A percentile compares a stretch with the other conserved stretches of the same genome.
phyloP scores from a whole-genome alignment of 2,888 invertebrate genomes.

The Terebella lapidaria region DNA sequence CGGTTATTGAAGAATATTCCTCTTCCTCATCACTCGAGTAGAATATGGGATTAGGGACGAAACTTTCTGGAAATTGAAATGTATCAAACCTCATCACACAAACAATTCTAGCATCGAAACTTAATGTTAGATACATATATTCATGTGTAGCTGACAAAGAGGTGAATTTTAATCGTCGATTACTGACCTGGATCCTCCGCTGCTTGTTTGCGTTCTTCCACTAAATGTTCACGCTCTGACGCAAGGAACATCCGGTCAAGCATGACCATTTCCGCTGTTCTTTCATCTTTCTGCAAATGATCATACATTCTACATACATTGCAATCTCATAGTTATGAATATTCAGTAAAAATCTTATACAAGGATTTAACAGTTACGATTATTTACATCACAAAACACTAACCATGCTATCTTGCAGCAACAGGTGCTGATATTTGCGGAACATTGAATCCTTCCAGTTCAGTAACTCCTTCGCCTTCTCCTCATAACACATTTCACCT shows the following conservation, averaged over 20 bases:
- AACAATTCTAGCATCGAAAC: too few relatives aligned
- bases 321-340: too few relatives aligned
- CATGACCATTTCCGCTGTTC: conserved; percentile 5
- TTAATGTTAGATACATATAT: too few relatives aligned
- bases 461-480: conserved; percentile 3
- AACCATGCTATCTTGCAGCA: conserved; percentile 5
- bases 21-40: too few relatives aligned
- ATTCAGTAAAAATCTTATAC: neutral
- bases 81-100: too few relatives aligned
- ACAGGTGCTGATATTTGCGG: conserved; percentile 1
- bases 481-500: conserved; percentile 1
- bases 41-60: too few relatives aligned
- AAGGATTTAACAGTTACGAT: neutral
- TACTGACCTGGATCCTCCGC: conserved; percentile 4
- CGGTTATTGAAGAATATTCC: too few relatives aligned
- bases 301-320: too few relatives aligned
- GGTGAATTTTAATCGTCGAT: too few relatives aligned
- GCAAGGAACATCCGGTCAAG: conserved; percentile 7
- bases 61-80: too few relatives aligned
- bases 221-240: neutral
- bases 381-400: neutral
- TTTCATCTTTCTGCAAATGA: neutral
- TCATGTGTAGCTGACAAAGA: too few relatives aligned
- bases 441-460: conserved; percentile 3
- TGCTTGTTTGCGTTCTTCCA: neutral